These are phyloP conservation scores for Podiceps cristatus DNA, from an alignment of 2,113 vertebrate genomes.

Conservation along the genomic window DNA sequence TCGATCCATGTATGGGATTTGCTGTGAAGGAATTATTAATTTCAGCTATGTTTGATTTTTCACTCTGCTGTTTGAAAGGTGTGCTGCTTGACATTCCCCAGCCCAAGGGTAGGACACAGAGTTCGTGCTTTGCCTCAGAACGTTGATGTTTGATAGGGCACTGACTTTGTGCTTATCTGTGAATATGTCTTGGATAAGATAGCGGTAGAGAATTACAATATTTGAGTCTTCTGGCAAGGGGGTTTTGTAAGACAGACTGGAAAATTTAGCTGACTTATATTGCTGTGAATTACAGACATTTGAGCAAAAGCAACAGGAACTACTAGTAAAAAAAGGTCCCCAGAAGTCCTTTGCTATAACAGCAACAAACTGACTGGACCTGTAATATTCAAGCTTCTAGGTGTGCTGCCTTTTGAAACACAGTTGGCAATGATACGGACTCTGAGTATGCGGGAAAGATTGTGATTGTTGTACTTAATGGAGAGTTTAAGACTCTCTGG, in stretches of 20 bases:
- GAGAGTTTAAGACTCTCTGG: not conserved
- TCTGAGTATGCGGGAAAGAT: not conserved
- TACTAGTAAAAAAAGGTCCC: not conserved
- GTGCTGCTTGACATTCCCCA: not conserved
- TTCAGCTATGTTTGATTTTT: not conserved
- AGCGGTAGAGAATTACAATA: accelerated
- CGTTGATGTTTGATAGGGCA: accelerated
- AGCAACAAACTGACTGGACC: not conserved
- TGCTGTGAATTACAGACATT: not conserved
- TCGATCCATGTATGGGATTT: not conserved
- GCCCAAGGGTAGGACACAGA: not conserved
- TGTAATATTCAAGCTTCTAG: accelerated
- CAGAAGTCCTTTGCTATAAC: not conserved
- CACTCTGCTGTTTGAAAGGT: not conserved
- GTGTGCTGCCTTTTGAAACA: not conserved
- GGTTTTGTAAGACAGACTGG: not conserved
- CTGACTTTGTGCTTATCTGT: not conserved
- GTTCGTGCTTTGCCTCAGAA: not conserved
- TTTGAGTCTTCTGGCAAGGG: not conserved
- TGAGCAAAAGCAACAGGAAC: not conserved
- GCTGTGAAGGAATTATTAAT: not conserved
- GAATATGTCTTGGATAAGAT: not conserved
- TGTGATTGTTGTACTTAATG: accelerated
- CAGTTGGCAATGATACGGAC: accelerated
- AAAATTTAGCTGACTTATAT: not conserved